Conservation (phyloP, 2,888 invertebrate species). For the Xestia rhomboidea region DNA sequence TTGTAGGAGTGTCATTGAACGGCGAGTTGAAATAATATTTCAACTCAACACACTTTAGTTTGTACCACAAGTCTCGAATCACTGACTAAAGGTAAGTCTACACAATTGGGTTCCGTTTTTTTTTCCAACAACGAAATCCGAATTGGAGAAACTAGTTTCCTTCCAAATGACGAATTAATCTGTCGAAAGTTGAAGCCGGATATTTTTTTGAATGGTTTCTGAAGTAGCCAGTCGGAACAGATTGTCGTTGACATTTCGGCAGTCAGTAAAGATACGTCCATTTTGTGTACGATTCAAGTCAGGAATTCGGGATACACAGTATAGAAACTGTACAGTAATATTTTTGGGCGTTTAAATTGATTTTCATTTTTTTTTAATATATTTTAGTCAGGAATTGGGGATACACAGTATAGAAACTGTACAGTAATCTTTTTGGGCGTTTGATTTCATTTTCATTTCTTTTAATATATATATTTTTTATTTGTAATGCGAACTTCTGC, state of each 20-base stretch:
- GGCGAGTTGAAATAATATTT: neutral
- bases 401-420: neutral
- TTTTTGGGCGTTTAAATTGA: slow-evolving; percentile 16
- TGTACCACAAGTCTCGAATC: neutral
- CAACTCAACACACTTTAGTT: neutral
- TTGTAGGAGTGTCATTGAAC: too few species aligned
- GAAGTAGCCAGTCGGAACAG: slow-evolving; percentile 83
- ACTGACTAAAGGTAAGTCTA: slow-evolving; percentile 46
- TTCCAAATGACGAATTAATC: slow-evolving; percentile 90
- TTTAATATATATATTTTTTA: too few species aligned
- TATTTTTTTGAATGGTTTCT: slow-evolving; percentile 79
- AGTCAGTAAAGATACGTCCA: slow-evolving; percentile 79
- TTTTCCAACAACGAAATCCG: slow-evolving; percentile 72
- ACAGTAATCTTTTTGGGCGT: slow-evolving; percentile 20
- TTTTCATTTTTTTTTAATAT: too few species aligned
- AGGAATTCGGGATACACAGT: neutral
- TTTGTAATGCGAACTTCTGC: too few species aligned
- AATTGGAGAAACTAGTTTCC: slow-evolving; percentile 81
- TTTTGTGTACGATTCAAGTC: slow-evolving; percentile 40
- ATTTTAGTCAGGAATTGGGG: neutral
- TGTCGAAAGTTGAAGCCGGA: slow-evolving; percentile 82
- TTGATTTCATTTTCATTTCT: too few species aligned
- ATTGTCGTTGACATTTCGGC: slow-evolving; percentile 87
- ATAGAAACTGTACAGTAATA: slow-evolving; percentile 7
- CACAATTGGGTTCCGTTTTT: slow-evolving; percentile 60